These are phyloP conservation scores for Aythya fuligula DNA, from an alignment of 2,797 vertebrate species.

Conservation along the genomic window DNA sequence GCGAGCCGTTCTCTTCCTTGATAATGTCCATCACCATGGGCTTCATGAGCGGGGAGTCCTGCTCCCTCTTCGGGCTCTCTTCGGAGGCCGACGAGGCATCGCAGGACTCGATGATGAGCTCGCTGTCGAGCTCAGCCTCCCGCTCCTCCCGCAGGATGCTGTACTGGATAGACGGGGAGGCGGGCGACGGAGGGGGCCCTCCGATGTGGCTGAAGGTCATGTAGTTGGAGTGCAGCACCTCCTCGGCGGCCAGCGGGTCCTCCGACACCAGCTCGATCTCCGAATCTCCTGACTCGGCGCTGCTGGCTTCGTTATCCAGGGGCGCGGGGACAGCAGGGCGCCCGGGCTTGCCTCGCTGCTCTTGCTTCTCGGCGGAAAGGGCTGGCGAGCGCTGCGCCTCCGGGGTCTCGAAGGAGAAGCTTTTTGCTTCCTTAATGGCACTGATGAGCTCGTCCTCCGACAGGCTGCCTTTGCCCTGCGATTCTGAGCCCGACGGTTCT, in stretches of 20 bases:
- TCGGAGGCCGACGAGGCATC: constrained; percentile 90
- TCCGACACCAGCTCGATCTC: constrained; percentile 96
- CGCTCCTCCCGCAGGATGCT: constrained; percentile 96
- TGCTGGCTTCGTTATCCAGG: constrained; percentile 88
- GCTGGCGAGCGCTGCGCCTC: constrained; percentile 40
- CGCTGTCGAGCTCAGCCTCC: constrained; percentile 97
- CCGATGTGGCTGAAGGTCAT: constrained; percentile 85
- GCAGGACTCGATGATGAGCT: constrained; percentile 95
- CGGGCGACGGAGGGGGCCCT: constrained; percentile 80
- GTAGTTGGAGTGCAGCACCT: constrained; percentile 82
- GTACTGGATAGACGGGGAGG: constrained; percentile 88
- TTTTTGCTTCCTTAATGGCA: constrained; percentile 80
- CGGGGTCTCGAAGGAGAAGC: constrained; percentile 71
- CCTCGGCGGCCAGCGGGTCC: constrained; percentile 83
- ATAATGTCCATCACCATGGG: constrained; percentile 79
- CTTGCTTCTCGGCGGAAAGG: constrained; percentile 36
- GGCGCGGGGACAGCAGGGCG: constrained; percentile 10
- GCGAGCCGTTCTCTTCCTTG: constrained; percentile 77
- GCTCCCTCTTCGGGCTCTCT: constrained; percentile 96
- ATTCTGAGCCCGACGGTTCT: constrained; percentile 89
- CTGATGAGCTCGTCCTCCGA: constrained; percentile 83
- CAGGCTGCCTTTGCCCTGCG: constrained; percentile 85
- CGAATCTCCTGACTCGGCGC: constrained; percentile 94
- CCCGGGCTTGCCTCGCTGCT: constrained; percentile 54
- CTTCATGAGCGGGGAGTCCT: constrained; percentile 87